These are phyloP conservation scores for Ligdia adustata DNA, from an alignment of 2,888 invertebrate genomes.

Conservation along the genomic window DNA sequence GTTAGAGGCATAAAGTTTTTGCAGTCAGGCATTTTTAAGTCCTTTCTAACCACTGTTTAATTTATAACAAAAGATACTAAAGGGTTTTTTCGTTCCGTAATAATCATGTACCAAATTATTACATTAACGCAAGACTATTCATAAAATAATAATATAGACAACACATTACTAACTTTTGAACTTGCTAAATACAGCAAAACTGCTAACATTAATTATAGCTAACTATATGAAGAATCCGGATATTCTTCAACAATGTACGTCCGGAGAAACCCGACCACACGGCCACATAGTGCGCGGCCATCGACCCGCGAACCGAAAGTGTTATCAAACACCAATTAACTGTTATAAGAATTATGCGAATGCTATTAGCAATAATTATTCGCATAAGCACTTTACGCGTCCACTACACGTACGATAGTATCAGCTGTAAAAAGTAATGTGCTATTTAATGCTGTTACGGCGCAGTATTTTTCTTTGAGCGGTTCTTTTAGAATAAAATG, in stretches of 20 bases:
- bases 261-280: slow-evolving; percentile 21
- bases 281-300: slow-evolving; percentile 20
- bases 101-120: too few relatives aligned
- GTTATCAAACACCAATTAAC: slow-evolving; percentile 32
- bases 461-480: slow-evolving; percentile 1
- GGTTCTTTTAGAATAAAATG: too few relatives aligned
- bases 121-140: too few relatives aligned
- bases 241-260: slow-evolving; percentile 2
- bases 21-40: too few relatives aligned
- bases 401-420: slow-evolving; percentile 10
- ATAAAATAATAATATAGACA: too few relatives aligned
- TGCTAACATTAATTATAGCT: neutral
- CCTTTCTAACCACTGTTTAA: too few relatives aligned
- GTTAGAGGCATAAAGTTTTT: too few relatives aligned
- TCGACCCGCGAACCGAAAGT: slow-evolving; percentile 31
- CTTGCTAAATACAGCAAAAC: neutral
- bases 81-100: too few relatives aligned
- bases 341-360: slow-evolving; percentile 21
- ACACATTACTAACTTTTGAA: too few relatives aligned
- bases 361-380: slow-evolving; percentile 7
- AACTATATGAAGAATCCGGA: slow-evolving; percentile 4
- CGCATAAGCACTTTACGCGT: neutral
- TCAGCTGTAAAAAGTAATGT: slow-evolving; percentile 5
- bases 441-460: slow-evolving; percentile 2
- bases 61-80: too few relatives aligned